A percentile compares a stretch with the other conserved stretches of the same genome.
phyloP scores from a whole-genome alignment of 2,797 vertebrate genomes.

The Chloroceryle amazona region DNA sequence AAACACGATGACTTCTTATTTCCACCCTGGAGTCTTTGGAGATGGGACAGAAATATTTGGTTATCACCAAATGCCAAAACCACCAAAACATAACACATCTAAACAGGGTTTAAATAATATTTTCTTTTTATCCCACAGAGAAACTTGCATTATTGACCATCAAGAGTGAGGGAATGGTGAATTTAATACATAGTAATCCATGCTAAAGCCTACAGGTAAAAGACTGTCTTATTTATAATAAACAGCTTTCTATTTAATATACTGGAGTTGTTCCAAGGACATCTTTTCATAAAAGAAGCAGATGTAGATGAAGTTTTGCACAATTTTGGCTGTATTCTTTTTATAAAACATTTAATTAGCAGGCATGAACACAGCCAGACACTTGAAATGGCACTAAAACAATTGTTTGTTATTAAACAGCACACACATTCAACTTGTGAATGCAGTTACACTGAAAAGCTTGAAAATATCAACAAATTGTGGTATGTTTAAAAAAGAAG shows the following conservation, averaged over 20 bases:
- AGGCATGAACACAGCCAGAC: conserved; percentile 82
- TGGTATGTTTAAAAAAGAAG: conserved; percentile 73
- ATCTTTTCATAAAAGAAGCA: conserved; percentile 84
- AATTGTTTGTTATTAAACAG: conserved; percentile 84
- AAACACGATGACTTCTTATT: neutral
- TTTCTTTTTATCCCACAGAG: conserved; percentile 40
- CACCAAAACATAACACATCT: neutral
- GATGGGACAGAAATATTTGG: neutral
- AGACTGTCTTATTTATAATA: conserved; percentile 78
- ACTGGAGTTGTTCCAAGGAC: conserved; percentile 90
- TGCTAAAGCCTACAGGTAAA: conserved; percentile 81
- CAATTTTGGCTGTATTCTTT: conserved; percentile 77
- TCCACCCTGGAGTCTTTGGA: neutral
- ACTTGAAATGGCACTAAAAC: conserved; percentile 84
- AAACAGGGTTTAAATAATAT: conserved; percentile 24
- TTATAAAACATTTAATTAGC: conserved; percentile 86
- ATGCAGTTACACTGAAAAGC: conserved; percentile 78
- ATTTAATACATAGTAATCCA: conserved; percentile 63
- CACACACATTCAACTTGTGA: conserved; percentile 78
- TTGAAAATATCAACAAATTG: conserved; percentile 82
- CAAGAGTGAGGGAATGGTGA: conserved; percentile 60
- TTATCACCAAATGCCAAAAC: neutral
- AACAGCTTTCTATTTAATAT: conserved; percentile 82
- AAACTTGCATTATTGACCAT: conserved; percentile 49
- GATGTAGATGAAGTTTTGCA: conserved; percentile 86